A percentile compares a stretch with the other conserved stretches of the same genome.
Conservation (phyloP, 2,797 vertebrate species). For the Mormyrus proboscirostris region DNA sequence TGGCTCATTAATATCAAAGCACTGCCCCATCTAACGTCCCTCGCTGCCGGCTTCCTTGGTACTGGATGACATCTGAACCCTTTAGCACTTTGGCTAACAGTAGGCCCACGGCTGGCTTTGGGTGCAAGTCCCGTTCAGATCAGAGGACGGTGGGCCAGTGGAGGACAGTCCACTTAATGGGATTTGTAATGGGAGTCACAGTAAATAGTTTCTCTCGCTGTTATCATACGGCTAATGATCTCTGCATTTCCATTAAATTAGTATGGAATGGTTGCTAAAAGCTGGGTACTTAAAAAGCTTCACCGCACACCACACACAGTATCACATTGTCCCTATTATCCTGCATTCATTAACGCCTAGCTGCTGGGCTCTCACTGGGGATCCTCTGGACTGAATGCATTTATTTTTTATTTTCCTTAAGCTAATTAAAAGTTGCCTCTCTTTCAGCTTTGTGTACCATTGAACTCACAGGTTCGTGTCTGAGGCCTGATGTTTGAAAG, state of each 20-base stretch:
- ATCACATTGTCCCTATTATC: constrained; percentile 45
- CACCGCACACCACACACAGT: constrained; percentile 39
- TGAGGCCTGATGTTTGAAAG: background rate
- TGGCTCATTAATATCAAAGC: background rate
- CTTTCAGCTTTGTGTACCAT: background rate
- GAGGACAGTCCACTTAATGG: constrained; percentile 43
- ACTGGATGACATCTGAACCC: background rate
- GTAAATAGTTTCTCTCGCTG: constrained; percentile 51
- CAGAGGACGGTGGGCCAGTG: background rate
- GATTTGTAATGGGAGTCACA: constrained; percentile 44
- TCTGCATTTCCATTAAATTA: constrained; percentile 58
- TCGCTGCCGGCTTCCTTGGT: background rate
- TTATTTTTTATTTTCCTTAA: constrained; percentile 41
- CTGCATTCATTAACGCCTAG: constrained; percentile 47
- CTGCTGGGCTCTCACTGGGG: constrained; percentile 42
- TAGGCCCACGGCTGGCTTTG: background rate
- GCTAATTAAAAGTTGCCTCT: constrained; percentile 38
- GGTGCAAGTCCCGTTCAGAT: background rate
- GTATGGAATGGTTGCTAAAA: constrained; percentile 50
- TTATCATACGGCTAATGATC: constrained; percentile 60
- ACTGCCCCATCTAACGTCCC: background rate
- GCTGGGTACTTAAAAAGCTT: constrained; percentile 37
- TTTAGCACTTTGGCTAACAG: background rate
- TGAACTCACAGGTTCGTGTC: background rate
- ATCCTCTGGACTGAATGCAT: constrained; percentile 32